Evolutionary conservation across 2,113 vertebrate genomes (phyloP).

Genomic region (Dolichallabes microphthalmus): DNA sequence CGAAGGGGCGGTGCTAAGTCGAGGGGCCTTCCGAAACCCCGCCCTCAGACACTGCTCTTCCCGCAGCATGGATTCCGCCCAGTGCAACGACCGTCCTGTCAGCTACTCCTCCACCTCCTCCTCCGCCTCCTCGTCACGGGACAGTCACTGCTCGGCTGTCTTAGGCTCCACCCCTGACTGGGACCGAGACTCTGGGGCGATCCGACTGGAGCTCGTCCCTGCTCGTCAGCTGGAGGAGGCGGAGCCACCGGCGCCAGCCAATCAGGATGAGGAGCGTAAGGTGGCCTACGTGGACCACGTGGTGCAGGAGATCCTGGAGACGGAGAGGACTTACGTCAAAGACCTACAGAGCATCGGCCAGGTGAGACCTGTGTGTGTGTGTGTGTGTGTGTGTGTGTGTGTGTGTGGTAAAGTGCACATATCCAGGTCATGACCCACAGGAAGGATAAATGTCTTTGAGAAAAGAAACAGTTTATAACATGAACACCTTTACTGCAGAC

Average conservation of each 20-base stretch:
- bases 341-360: constrained; percentile 93
- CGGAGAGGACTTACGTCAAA: constrained; percentile 92
- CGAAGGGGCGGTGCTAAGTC: constrained; percentile 70
- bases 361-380: constrained; percentile 70
- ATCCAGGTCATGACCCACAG: constrained; percentile 21
- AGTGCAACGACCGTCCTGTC: constrained; percentile 87
- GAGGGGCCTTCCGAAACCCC: constrained; percentile 63
- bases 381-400: neutral
- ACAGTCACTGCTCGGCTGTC: constrained; percentile 92
- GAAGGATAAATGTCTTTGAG: constrained; percentile 30
- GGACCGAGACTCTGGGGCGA: constrained; percentile 87
- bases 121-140: constrained; percentile 91
- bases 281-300: constrained; percentile 93
- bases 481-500: neutral
- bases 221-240: constrained; percentile 77
- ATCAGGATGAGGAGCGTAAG: constrained; percentile 76
- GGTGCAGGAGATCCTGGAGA: constrained; percentile 95
- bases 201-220: constrained; percentile 88
- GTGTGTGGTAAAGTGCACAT: neutral
- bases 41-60: constrained; percentile 70
- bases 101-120: constrained; percentile 98
- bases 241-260: constrained; percentile 58
- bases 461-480: neutral
- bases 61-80: constrained; percentile 84
- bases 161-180: constrained; percentile 81